Evolutionary conservation across 2,113 vertebrate genomes (phyloP).

Genomic region (Rhinoptilus africanus): DNA sequence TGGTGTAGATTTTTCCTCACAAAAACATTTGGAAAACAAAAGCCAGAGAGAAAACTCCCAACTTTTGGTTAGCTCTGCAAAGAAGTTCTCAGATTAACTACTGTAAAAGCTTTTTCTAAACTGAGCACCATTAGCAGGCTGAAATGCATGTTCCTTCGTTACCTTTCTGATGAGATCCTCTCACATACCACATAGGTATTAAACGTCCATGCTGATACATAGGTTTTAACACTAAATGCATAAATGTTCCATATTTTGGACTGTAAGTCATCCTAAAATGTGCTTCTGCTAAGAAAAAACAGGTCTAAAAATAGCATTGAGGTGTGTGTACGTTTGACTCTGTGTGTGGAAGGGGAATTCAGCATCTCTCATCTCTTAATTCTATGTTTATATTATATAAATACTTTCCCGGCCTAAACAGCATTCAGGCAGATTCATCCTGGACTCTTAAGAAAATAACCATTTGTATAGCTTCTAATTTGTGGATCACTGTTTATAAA

Average conservation of each 20-base stretch:
- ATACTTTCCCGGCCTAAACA: background rate
- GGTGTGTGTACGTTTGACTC: background rate
- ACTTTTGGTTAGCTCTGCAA: background rate
- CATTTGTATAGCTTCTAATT: background rate
- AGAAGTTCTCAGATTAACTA: background rate
- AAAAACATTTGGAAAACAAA: background rate
- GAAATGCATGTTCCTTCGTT: background rate
- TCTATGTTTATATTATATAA: background rate
- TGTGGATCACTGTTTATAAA: background rate
- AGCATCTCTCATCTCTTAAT: background rate
- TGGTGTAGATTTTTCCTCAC: background rate
- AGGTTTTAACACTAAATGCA: background rate
- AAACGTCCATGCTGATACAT: fast-evolving
- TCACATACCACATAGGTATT: background rate
- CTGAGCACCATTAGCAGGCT: background rate
- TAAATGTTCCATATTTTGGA: background rate
- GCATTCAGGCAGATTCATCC: background rate
- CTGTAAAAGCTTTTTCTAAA: background rate
- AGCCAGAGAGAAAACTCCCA: background rate
- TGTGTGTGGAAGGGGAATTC: background rate
- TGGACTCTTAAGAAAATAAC: background rate
- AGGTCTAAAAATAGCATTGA: background rate
- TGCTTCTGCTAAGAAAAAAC: background rate
- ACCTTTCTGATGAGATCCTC: background rate
- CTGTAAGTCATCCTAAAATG: background rate